Evolutionary conservation across 2,113 vertebrate species (phyloP).

Genomic region (Mola mola): DNA sequence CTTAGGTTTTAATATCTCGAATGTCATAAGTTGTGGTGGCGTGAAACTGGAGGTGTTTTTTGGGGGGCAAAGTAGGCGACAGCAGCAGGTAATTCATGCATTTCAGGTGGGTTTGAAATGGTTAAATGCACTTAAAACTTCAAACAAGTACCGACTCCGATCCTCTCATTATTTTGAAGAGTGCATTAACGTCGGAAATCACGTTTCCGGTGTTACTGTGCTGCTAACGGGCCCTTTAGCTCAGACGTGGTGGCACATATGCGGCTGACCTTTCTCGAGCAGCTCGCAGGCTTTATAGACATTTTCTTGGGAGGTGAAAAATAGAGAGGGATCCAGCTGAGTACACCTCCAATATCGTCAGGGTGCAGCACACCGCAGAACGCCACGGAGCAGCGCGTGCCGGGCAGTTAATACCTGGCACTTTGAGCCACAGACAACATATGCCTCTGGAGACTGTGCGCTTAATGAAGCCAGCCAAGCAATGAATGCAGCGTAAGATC

Average conservation of each 20-base stretch:
- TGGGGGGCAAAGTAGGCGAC: no score
- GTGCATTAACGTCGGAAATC: conserved; percentile 18
- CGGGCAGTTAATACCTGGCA: conserved; percentile 37
- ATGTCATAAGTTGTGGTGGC: conserved; percentile 24
- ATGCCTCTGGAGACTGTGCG: conserved; percentile 35
- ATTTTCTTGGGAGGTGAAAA: conserved; percentile 69
- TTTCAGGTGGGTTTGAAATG: no score
- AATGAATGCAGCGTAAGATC: conserved; percentile 29
- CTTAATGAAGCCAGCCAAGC: conserved; percentile 58
- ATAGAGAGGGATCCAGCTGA: conserved; percentile 61
- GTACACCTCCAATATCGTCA: conserved; percentile 54
- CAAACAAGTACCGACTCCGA: no score
- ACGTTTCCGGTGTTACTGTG: conserved; percentile 3
- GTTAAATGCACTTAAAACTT: no score
- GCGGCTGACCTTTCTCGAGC: conserved; percentile 75
- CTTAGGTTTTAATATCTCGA: conserved; percentile 37
- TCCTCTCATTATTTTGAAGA: conserved; percentile 16
- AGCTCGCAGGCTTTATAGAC: conserved; percentile 73
- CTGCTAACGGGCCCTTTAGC: background rate
- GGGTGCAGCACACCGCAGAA: conserved; percentile 40
- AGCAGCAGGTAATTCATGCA: no score
- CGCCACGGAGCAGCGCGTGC: conserved; percentile 39
- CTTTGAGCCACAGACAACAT: conserved; percentile 51
- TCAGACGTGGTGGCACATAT: conserved; percentile 41
- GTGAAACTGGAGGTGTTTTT: no score